A percentile compares a stretch with the other conserved stretches of the same genome.
Conservation (phyloP, 2,113 vertebrate species). For the Herpailurus yagouaroundi region DNA sequence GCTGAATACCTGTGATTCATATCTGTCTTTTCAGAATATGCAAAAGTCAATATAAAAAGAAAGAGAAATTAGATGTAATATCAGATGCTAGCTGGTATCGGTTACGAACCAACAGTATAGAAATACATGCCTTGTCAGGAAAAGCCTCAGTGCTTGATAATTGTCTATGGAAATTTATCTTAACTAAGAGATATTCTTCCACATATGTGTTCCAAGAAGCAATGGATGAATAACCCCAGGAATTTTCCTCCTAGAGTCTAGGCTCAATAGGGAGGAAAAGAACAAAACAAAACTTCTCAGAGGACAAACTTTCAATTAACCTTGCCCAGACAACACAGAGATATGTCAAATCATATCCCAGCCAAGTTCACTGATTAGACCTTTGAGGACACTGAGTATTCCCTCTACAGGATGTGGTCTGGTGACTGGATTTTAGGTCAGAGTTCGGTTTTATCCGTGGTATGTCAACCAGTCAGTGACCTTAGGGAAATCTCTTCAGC, state of each 20-base stretch:
- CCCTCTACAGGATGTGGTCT: conserved; percentile 70
- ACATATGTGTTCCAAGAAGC: conserved; percentile 53
- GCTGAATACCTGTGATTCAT: conserved; percentile 70
- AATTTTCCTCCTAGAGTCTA: conserved; percentile 50
- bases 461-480: conserved; percentile 27
- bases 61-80: conserved; percentile 57
- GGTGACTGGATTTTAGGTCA: conserved; percentile 70
- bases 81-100: conserved; percentile 29
- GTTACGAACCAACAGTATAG: conserved; percentile 32
- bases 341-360: conserved; percentile 43
- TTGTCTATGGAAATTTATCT: conserved; percentile 48
- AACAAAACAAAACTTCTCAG: not conserved
- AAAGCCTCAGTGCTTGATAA: conserved; percentile 31
- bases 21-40: conserved; percentile 64
- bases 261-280: not conserved
- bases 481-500: conserved; percentile 47
- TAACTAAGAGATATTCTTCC: conserved; percentile 43
- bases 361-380: conserved; percentile 46
- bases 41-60: conserved; percentile 59
- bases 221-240: conserved; percentile 42
- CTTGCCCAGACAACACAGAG: conserved; percentile 61
- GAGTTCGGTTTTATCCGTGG: conserved; percentile 55
- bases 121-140: conserved; percentile 57
- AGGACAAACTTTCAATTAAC: conserved; percentile 36
- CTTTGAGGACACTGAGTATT: conserved; percentile 34